phyloP scores from a whole-genome alignment of 2,797 vertebrate species.

The Anniella stebbinsi region DNA sequence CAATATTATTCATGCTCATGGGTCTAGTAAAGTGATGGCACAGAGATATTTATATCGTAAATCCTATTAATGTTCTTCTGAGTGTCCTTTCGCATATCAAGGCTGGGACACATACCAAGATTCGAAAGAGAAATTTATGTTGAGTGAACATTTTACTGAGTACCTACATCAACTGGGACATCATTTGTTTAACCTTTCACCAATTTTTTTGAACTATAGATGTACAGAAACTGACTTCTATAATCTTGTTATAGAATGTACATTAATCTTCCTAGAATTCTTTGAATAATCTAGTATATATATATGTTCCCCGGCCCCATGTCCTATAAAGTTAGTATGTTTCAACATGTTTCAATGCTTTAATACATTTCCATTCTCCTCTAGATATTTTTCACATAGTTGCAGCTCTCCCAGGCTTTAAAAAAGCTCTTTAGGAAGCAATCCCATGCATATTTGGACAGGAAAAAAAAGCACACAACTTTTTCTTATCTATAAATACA shows the following conservation, averaged over 20 bases:
- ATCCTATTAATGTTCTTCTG: slow-evolving; percentile 1
- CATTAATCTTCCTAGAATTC: not conserved
- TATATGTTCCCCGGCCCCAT: not conserved
- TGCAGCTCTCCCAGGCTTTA: not conserved
- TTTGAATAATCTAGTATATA: too few species aligned
- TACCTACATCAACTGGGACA: not conserved
- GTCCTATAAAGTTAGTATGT: not conserved
- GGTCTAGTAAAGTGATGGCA: not conserved
- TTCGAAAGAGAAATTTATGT: slow-evolving; percentile 16
- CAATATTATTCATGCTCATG: slow-evolving; percentile 9
- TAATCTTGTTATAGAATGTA: not conserved
- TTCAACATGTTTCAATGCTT: not conserved
- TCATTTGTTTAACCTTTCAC: not conserved
- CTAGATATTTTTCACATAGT: not conserved
- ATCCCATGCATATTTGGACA: too few species aligned
- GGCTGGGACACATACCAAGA: slow-evolving; percentile 31
- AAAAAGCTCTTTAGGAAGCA: too few species aligned
- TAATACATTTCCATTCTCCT: not conserved
- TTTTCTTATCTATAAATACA: too few species aligned
- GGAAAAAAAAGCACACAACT: not conserved
- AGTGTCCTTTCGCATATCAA: slow-evolving; percentile 30
- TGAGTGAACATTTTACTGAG: slow-evolving; percentile 26
- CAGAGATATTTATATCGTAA: slow-evolving; percentile 27
- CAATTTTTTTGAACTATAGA: slow-evolving; percentile 13
- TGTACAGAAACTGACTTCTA: not conserved